Base-by-base conservation (phyloP, 2,113 vertebrate species). In the Gavialis gangeticus region DNA sequence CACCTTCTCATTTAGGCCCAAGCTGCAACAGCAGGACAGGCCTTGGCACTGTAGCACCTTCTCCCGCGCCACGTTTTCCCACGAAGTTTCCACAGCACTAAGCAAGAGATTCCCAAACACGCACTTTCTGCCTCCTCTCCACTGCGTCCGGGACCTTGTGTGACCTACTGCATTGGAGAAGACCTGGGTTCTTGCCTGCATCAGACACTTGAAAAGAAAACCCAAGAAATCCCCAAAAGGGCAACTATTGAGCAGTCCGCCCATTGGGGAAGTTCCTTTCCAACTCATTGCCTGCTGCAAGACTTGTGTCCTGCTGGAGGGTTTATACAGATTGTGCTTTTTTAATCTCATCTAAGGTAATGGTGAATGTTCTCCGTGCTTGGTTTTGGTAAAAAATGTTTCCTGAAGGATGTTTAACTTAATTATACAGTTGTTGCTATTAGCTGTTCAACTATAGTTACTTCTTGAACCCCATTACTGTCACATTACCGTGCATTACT, bases 341-440 rank as follows among this genome's bases (percentile, higher is more conserved):
- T 84, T 85, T 62, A 94, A 90, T 95, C 87, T 93, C 91, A 87
- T 94, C 91, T 75, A 81, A 69, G 87, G 82, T 93, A 95, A 92
- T 84, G 77, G 75, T 4, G 93, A 93, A 95, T 83, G 55, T 94
- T 95, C 88, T 58, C 91, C 79, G 85, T 0, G 1, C 63, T 85
- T 79, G 81, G 86, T 93, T 95, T 89, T 88, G 77, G 94, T 30
- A 96, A 84, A 86, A 88, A 95, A 88, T 95, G 90, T 87, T 80
- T 96, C 96, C 94, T 91, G 89, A 93, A 96, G 95, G 88, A 89
- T 93, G 94, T 82, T 89, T 79, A 92, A 95, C 94, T 96, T 94
- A 93, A 95, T 96, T 96, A 95, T 82, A 94, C 79, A 82, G 34
- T 21, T 85, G 92, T 95, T 94, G 88, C 83, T 97, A 95, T 86